Base-by-base conservation (phyloP, 2,888 invertebrate species). In the Diaperis boleti region DNA sequence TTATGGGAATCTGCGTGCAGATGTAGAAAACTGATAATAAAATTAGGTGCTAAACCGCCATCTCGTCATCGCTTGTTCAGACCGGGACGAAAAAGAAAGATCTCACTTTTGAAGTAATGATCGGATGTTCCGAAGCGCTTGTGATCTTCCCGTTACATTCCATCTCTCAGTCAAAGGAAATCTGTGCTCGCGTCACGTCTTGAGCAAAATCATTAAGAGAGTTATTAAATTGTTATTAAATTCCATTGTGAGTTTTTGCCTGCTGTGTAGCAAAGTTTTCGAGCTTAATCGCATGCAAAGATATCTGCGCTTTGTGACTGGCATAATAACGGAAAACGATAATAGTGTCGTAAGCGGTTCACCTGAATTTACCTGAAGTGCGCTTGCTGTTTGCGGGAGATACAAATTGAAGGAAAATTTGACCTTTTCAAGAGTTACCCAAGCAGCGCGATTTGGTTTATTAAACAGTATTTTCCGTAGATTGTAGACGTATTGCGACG, bases 161-260 rank as follows among this genome's bases (percentile, higher is more conserved):
- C 35, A 11, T 52, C 31, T 26, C 17, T 47, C 15, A 18, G 10
- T 42, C 22, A 22, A 42, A 42, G 22, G 42, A 42, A 20, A 42
- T 42, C 47, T 15, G 31, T 14, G 47, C 17, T 33, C 11, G 33
- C 17, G 49, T 26, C 17, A 26, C 33, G 31, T 29, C 17, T 29
- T 6, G 1, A 47, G 47, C 31, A 31, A 29, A 31, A 47, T 47
- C 47, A 47, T 47, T 47, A 47, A 47, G 31, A 15, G 15, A 13
- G 47, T 35, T 15, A 49, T 49, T 49, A 49, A 31, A 35, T 35
- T 33, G 49, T 49, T 49, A 49, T 49, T 49, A 49, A 49, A 33
- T 33, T 49, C 17, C 33, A 49, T 33, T 33, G 13, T 15, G 35
- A 31, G 10, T 18, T 45, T 49, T 33, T 49, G 13, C 5, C 10